A percentile compares a stretch with the other conserved stretches of the same genome.
phyloP scores from a whole-genome alignment of 2,888 invertebrate genomes.

The Lumbricus terrestris region DNA sequence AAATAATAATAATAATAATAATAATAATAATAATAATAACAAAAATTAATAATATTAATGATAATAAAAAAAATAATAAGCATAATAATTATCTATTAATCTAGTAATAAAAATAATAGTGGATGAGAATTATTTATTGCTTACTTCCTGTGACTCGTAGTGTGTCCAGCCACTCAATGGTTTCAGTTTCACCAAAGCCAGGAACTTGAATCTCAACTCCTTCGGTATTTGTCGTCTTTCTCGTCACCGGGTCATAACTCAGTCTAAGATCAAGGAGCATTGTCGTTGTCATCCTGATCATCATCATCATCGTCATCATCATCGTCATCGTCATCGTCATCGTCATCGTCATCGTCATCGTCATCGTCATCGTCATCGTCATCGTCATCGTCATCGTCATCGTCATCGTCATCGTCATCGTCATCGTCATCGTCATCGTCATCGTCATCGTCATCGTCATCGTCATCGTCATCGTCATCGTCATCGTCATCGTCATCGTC shows the following conservation, averaged over 20 bases:
- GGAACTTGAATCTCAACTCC: slow-evolving; percentile 82
- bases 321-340: background rate
- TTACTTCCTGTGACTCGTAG: slow-evolving; percentile 48
- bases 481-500: background rate
- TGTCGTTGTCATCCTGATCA: background rate
- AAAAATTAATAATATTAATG: no score
- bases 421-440: background rate
- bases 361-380: no score
- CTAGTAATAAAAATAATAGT: no score
- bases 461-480: background rate
- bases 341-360: background rate
- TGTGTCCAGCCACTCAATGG: slow-evolving; percentile 94
- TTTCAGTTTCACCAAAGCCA: slow-evolving; percentile 82
- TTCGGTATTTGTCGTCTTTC: slow-evolving; percentile 75
- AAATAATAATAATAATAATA: no score
- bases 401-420: background rate
- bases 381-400: background rate
- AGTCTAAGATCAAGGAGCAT: slow-evolving; percentile 63
- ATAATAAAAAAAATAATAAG: no score
- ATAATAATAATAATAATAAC: no score
- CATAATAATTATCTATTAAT: no score
- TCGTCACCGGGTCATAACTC: slow-evolving; percentile 78
- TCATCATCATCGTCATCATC: background rate
- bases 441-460: background rate
- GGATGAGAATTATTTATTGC: slow-evolving; percentile 24